Conservation (phyloP, 1,140 invertebrate genomes). For the Condylostylus longicornis region DNA sequence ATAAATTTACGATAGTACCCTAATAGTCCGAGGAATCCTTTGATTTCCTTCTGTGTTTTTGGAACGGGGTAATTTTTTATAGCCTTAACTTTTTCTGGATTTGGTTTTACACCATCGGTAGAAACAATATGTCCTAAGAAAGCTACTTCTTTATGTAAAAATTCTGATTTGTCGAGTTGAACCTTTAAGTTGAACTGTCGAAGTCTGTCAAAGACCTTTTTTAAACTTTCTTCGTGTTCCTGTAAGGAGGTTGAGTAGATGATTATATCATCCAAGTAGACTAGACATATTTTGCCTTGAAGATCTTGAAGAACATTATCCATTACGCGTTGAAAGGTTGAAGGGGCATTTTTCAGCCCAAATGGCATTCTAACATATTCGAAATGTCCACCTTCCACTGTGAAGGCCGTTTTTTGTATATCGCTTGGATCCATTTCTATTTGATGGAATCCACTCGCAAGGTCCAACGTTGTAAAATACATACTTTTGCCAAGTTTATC, state of each 20-base stretch:
- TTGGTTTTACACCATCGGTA: constrained; percentile 11
- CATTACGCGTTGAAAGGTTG: constrained; percentile 33
- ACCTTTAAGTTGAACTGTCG: constrained; percentile 14
- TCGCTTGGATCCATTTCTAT: constrained; percentile 9
- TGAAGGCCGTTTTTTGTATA: constrained; percentile 12
- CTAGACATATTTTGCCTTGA: constrained; percentile 17
- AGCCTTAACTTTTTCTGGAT: constrained; percentile 12
- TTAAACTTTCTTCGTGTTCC: constrained; percentile 19
- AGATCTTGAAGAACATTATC: constrained; percentile 19
- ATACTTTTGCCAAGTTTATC: constrained; percentile 8
- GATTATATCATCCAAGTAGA: constrained; percentile 27
- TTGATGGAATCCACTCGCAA: constrained; percentile 32
- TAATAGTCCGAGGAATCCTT: constrained; percentile 15
- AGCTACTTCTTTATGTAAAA: constrained; percentile 16
- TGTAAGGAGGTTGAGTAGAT: constrained; percentile 18
- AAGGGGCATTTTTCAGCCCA: constrained; percentile 28
- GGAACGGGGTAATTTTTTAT: constrained; percentile 13
- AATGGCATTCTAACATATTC: constrained; percentile 25
- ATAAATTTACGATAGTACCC: constrained; percentile 13
- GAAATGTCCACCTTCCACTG: constrained; percentile 8
- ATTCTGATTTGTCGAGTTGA: constrained; percentile 20
- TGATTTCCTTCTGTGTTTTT: constrained; percentile 12
- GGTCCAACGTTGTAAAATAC: constrained; percentile 13
- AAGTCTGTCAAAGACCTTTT: constrained; percentile 27
- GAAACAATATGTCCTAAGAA: constrained; percentile 23